Conservation (phyloP, 2,113 vertebrate genomes). For the Onychorhynchus coronatus region DNA sequence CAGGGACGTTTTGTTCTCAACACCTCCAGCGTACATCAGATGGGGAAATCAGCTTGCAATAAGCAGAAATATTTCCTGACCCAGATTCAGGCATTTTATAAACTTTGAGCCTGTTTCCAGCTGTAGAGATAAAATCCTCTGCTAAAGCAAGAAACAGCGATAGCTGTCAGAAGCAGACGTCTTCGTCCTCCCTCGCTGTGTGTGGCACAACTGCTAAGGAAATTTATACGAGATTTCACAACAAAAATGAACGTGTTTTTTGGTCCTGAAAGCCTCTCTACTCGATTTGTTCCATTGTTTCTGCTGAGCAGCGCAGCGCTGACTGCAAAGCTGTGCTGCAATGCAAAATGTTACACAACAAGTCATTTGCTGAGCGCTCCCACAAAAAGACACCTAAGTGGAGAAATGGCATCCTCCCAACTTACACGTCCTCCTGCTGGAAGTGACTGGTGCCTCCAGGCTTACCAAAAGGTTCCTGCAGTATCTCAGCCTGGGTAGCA, state of each 20-base stretch:
- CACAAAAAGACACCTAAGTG: neutral
- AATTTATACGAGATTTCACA: neutral
- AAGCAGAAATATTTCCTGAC: conserved; percentile 46
- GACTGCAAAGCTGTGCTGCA: neutral
- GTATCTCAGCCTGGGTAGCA: neutral
- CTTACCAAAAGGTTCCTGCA: neutral
- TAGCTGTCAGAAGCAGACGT: neutral
- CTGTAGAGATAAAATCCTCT: neutral
- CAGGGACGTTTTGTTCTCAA: neutral
- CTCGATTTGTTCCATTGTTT: neutral
- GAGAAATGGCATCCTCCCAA: neutral
- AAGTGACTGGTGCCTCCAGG: neutral
- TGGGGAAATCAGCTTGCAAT: neutral
- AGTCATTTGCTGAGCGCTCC: neutral
- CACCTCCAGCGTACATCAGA: neutral
- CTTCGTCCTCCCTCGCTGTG: neutral
- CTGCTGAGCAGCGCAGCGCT: neutral
- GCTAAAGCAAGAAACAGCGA: neutral
- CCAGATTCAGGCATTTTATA: conserved; percentile 25
- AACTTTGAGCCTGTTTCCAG: neutral
- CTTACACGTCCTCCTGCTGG: neutral
- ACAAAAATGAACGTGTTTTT: neutral
- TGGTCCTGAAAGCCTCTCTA: neutral
- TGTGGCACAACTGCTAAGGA: neutral
- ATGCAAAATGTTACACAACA: neutral